Percentiles rank a stretch among this genome's conserved stretches.
Evolutionary conservation across 1,140 invertebrate genomes (phyloP).

Genomic region (Procambarus clarkii): DNA sequence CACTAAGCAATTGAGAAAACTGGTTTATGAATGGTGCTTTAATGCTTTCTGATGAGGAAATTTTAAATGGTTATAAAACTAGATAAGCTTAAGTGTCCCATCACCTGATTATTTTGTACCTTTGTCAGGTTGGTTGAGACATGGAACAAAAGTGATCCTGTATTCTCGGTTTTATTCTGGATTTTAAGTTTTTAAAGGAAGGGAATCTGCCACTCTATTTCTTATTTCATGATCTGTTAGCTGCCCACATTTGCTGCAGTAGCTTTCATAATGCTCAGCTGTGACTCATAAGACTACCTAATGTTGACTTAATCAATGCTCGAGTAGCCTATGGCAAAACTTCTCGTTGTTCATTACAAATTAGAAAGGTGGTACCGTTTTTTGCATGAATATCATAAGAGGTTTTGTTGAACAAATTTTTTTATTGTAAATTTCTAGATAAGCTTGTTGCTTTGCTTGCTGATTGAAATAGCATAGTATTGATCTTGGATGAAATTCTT

Average conservation of each 20-base stretch:
- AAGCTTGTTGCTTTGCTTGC: not conserved
- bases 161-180: not conserved
- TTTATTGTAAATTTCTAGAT: not conserved
- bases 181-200: not conserved
- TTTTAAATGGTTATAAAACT: not conserved
- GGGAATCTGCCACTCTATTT: not conserved
- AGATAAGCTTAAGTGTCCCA: not conserved
- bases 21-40: not conserved
- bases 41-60: not conserved
- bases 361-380: not conserved
- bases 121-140: not conserved
- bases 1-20: not conserved
- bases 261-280: slow-evolving; percentile 10
- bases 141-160: not conserved
- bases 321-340: slow-evolving; percentile 28
- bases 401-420: not conserved
- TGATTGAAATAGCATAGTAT: not conserved
- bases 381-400: not conserved
- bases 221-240: not conserved
- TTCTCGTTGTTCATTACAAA: not conserved
- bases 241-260: not conserved
- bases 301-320: slow-evolving; percentile 35
- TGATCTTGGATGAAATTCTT: not conserved
- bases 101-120: not conserved
- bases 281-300: slow-evolving; percentile 51